Evolutionary conservation across 2,797 vertebrate species (phyloP), one percentile per base, ranked within the genome.

Genomic region (Tiaroga cobitis): DNA sequence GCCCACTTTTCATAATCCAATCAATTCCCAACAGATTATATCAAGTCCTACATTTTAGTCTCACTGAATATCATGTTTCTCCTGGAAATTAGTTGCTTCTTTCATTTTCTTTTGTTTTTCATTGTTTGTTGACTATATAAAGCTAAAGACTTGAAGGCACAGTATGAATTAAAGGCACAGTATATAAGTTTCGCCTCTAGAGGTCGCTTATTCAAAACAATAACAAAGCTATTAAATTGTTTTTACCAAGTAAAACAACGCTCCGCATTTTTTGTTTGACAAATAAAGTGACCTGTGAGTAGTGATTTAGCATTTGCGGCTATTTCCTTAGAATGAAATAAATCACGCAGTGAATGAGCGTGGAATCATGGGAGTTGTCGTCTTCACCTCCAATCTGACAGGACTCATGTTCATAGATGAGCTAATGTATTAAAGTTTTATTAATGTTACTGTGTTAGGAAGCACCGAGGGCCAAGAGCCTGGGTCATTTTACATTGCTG

Each of bases 161-260:
- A 34, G 13, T 15, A 4, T 21, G 3, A 34, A 19, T 18, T 67
- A 26, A 61, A 61, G 13, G n/a, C 5, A 29, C 59, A 61, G 11
- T 15, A 26, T 15, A 11, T 61, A 15, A 7, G 26, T 63, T 63
- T 63, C 0, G 0, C 1, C 5, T 0, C 59, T 29, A 29, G 4
- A 63, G 5, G 11, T 63, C 1, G 0, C 13, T 29, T 16, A 63
- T 29, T 61, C n/a, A 26, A 61, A 61, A 61, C 59, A 61, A 6
- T 61, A 26, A 26, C 59, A 26, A 61, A 61, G n/a, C 43, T 46
- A 46, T 46, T 11, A 46, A 15, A 46, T 15, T 46, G 11, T 46
- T 46, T 41, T 46, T 46, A 46, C 11, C 43, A 46, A 46, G 43
- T 46, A 0, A 46, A 46, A 46, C 43, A 11, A 43, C 4, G 4